Conservation (phyloP, 2,113 vertebrate species). For the Seriola quinqueradiata region DNA sequence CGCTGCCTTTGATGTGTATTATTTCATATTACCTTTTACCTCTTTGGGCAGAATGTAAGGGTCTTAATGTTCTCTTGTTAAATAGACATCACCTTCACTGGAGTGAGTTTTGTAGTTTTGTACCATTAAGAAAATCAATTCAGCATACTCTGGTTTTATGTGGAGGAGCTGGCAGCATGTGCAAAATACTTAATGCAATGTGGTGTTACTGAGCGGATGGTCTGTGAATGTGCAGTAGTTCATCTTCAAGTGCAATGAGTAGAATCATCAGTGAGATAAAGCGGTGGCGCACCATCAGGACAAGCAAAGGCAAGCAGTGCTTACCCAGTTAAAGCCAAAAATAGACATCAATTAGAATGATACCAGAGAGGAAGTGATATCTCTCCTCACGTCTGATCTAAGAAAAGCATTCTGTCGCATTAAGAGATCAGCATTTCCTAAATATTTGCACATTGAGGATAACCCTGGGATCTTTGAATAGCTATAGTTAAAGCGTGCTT, state of each 20-base stretch:
- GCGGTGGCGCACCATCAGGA: no score
- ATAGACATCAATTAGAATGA: no score
- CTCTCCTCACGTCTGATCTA: no score
- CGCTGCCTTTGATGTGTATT: neutral
- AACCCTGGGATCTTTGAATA: no score
- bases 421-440: no score
- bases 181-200: constrained; percentile 13
- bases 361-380: no score
- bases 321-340: no score
- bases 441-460: no score
- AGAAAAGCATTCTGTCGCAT: no score
- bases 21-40: neutral
- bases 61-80: constrained; percentile 32
- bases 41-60: constrained; percentile 2
- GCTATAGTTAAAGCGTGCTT: no score
- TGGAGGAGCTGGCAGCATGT: neutral
- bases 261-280: constrained; percentile 1
- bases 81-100: neutral
- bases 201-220: constrained; percentile 13
- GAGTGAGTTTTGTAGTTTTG: constrained; percentile 1
- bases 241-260: constrained; percentile 6
- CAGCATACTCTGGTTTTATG: constrained; percentile 20
- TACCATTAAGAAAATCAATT: constrained; percentile 39
- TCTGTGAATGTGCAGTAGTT: neutral
- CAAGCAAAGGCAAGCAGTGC: no score